Evolutionary conservation across 2,888 invertebrate species (phyloP), one percentile per base, ranked within the genome.

Genomic region (Xanthia togata): DNA sequence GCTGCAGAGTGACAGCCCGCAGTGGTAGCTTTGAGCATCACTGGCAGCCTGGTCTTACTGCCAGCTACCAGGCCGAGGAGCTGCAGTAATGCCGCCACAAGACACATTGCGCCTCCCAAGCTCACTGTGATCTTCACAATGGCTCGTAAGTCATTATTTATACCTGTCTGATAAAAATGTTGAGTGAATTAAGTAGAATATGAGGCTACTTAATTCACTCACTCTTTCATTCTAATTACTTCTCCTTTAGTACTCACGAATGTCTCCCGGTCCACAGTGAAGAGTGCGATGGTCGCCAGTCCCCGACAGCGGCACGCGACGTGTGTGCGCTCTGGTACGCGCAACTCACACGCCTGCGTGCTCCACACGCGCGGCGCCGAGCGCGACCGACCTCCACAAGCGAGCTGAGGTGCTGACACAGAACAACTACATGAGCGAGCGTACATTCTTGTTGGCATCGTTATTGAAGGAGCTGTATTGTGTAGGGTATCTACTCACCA

Each of bases 1-100:
- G 96, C 96, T n/a, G 94, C 95, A 5, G 94, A 94, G 75, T 96
- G 95, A 0, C 94, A 93, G 1, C 94, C 95, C 0, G 95, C 96
- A 0, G 96, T 95, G 0, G 93, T 93, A 14, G 94, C 95, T 76
- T 94, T 94, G 62, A 96, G 90, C 14, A 96, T 84, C 0, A 94
- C 92, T 0, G 94, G 93, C 64, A 96, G 82, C 64, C 91, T 90
- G 9, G 92, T 91, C 55, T 91, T 93, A 64, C 92, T 89, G 0
- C 93, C 93, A 2, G 94, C 91, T 4, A 93, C 88, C 47, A 96
- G 81, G 0, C 94, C 93, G 26, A 96, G 83, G 6, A 96, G 91
- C 70, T 96, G 96, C 14, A 96, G 77, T 2, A 93, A 93, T 0
- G 96, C 95, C 0, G 95, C 94, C 0, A 92, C 93, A 20, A 96